A percentile compares a stretch with the other conserved stretches of the same genome.
Conservation (phyloP, 2,797 vertebrate species). For the Hemibagrus guttatus region DNA sequence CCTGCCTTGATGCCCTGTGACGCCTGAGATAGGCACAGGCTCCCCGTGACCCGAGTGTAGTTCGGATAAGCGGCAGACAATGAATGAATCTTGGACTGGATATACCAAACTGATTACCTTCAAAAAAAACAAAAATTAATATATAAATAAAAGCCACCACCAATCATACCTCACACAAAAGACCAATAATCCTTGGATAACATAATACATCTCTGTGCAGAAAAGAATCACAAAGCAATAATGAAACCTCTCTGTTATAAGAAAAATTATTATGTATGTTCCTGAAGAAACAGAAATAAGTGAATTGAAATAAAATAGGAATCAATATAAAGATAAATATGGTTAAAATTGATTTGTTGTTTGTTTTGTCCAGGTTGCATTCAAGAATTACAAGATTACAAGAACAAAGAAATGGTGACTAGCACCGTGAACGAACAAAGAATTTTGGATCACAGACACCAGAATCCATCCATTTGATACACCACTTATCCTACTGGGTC, state of each 20-base stretch:
- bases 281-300: neutral
- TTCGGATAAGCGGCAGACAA: too few species aligned
- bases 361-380: neutral
- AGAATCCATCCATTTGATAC: too few species aligned
- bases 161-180: neutral
- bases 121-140: neutral
- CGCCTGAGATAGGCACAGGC: too few species aligned
- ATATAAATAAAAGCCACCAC: neutral
- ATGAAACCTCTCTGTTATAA: neutral
- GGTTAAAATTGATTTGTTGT: neutral
- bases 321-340: neutral
- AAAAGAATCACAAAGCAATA: neutral
- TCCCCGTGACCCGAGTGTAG: too few species aligned
- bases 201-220: neutral
- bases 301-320: neutral
- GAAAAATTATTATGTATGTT: neutral
- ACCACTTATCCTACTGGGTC: too few species aligned
- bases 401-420: neutral
- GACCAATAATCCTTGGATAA: neutral
- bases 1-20: too few species aligned
- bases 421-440: neutral
- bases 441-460: neutral
- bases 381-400: too few species aligned
- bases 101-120: neutral
- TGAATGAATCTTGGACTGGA: constrained; percentile 12